Base-by-base conservation (phyloP, 2,888 invertebrate species). In the Ceratothoa steindachneri region DNA sequence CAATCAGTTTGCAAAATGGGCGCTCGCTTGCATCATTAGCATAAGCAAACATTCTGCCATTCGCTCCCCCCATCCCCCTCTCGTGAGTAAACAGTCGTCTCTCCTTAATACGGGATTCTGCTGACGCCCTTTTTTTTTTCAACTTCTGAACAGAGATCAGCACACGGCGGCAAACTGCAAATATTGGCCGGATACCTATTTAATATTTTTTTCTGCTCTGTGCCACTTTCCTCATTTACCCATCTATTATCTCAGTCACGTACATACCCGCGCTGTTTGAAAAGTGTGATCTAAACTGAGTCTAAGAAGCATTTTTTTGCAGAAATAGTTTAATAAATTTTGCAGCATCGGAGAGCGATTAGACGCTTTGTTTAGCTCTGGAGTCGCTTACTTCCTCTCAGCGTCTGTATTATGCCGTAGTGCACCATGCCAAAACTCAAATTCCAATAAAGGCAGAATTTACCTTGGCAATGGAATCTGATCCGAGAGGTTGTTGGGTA, bases 1-100 rank as follows among this genome's bases (percentile, higher is more conserved):
- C 60, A 60, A 60, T 22, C 60, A 60, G 60, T 60, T 60, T 60
- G 60, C 24, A 24, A 60, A 60, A 60, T 60, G 27, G 60, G 60
- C 12, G 60, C 60, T n/a, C 9, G 19, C 60, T 60, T n/a, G 60
- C 60, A 24, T n/a, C 60, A 60, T 60, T 60, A 60, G 60, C 60
- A 60, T 60, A 60, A 1, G 60, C 60, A 60, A 60, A 60, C 60
- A 60, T 12, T n/a, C 3, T 60, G 22, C 19, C 60, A 24, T 60
- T 24, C 12, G 60, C 60, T 24, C 60, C 60, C 15, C 52, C 52
- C 19, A 2, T 51, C 52, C 52, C 52, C 52, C 60, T 41, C 41
- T 41, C 41, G 15, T 15, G 41, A 41, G 41, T 15, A 41, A 41
- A 41, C 41, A 41, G 41, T 9, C 5, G 41, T 15, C 7, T 41